Evolutionary conservation across 2,888 invertebrate genomes (phyloP), one percentile per base, ranked within the genome.

Genomic region (Phyllotreta striolata): DNA sequence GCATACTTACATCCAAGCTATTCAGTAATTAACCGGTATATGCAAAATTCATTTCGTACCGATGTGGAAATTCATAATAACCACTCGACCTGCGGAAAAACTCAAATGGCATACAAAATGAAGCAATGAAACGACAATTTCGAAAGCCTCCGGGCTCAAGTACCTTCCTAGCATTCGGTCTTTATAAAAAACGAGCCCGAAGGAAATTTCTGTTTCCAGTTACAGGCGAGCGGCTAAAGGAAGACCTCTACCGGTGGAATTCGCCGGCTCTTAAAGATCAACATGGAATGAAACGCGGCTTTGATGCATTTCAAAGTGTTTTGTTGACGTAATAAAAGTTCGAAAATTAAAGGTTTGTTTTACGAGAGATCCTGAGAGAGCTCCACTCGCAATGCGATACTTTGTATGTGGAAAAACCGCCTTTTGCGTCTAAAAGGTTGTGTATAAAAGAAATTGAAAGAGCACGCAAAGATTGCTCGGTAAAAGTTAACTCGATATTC

Each of bases 61-160:
- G 40, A 58, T 51, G 49, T 35, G 43, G 37, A 59, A 47, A 59
- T 59, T 59, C 51, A 59, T 59, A 59, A 43, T 59, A 59, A 59
- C 59, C n/a, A 59, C 59, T 51, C 34, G 41, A 51, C 51, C 51
- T 59, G 51, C 51, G 51, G 43, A 59, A 47, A 59, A 51, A 59
- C 43, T 59, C 59, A 51, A 59, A 59, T 52, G 43, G 59, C 51
- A 59, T 59, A 43, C 51, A 59, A 59, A 59, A 59, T 52, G 51
- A 74, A 74, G 73, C 74, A 74, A 76, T 75, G 75, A 74, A 76
- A 74, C 70, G 72, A 72, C 75, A 76, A 75, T 76, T 72, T 76
- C 68, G 70, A 73, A 73, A 76, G 73, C 69, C 70, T 72, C 66
- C 62, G 65, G 66, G 61, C 67, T 72, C 64, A 65, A 72, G 73